Base-by-base conservation (phyloP, 2,888 invertebrate genomes). In the Cephus sareptanus region DNA sequence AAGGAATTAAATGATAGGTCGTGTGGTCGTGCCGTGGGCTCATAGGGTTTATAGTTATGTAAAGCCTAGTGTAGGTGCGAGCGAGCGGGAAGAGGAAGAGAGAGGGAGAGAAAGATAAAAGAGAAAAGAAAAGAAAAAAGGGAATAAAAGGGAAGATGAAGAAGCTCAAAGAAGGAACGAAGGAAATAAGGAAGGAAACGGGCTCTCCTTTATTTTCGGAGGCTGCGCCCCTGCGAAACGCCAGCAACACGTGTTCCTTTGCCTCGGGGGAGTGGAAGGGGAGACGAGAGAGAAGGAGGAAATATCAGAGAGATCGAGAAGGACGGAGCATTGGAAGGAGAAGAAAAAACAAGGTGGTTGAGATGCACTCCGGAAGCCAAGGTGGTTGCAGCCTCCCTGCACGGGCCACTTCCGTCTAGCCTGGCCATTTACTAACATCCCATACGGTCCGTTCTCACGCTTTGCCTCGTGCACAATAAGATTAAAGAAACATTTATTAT, bases 331-430 rank as follows among this genome's bases (percentile, higher is more conserved):
- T 75, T 56, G 0, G n/a, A 69, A 33, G 31, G 82, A 82, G 83
- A 85, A 81, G 81, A 81, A 83, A 86, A 87, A 85, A 88, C 85
- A 88, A 89, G 88, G 87, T 89, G 89, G 88, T 87, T 86, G 86
- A 84, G 84, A 86, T 81, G 77, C 84, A 87, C 88, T 89, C 88
- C 91, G 91, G 91, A 91, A 91, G 91, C 90, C 89, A 91, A 90
- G 90, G 90, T 90, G 91, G 90, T 90, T 88, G 88, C 89, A 90
- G 89, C 89, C 88, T 89, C 89, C 88, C 87, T 83, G 85, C 86
- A 85, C 87, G 84, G 87, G 86, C 89, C 89, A 87, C 90, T 91
- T 91, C 91, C 90, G 90, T 88, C 87, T 86, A 87, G 56, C 56
- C 0, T 56, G 23, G 23, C 56, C 56, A 56, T 56, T 56, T 56